These are phyloP conservation scores for Molothrus ater DNA, from an alignment of 2,797 vertebrate genomes.

Conservation along the genomic window DNA sequence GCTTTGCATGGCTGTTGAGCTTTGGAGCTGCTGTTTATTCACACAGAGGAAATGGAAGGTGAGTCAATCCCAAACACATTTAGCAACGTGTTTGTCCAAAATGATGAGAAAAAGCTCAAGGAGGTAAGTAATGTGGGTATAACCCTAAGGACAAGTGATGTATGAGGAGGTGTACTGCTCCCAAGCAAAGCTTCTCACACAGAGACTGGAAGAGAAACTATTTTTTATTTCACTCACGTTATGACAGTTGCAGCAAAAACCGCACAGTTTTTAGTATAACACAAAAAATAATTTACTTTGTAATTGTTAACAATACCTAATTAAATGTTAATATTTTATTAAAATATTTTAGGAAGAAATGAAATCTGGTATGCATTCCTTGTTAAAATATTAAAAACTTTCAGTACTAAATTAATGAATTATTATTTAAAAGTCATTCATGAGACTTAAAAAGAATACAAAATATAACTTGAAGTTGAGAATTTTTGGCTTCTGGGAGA, in stretches of 20 bases:
- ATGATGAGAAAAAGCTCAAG: background rate
- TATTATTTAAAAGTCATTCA: background rate
- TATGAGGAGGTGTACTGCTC: background rate
- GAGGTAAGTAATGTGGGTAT: background rate
- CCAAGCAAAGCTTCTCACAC: background rate
- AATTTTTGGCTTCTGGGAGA: background rate
- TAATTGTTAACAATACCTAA: background rate
- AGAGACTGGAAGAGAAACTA: background rate
- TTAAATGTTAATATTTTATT: background rate
- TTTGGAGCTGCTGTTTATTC: background rate
- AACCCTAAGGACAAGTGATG: background rate
- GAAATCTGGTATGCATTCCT: background rate
- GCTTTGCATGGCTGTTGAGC: background rate
- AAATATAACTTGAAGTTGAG: background rate
- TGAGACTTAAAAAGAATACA: background rate
- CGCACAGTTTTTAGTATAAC: background rate
- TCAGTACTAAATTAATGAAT: background rate
- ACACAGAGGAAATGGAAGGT: background rate
- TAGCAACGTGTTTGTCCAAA: background rate
- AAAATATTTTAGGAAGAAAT: background rate
- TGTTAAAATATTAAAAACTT: background rate
- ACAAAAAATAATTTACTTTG: background rate
- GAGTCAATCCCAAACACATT: background rate
- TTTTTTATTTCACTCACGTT: background rate
- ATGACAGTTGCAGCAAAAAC: background rate